Evolutionary conservation across 1,140 invertebrate genomes (phyloP).

Genomic region (Drosophila fuyamai): DNA sequence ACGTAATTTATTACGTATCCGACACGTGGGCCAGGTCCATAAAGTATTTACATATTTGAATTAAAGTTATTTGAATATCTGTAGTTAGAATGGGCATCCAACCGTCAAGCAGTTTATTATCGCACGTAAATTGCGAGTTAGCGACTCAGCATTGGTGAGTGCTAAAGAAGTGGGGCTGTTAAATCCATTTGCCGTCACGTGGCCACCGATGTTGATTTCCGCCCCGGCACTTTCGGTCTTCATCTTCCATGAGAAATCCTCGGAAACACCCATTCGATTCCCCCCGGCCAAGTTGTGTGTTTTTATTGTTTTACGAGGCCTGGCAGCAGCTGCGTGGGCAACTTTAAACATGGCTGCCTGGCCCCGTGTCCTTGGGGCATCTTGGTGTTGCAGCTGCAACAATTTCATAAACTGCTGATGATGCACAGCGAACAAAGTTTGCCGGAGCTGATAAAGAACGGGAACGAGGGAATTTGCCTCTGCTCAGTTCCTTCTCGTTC

Average conservation of each 20-base stretch:
- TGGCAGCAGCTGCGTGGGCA: slow-evolving; percentile 52
- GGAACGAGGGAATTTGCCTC: background rate
- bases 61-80: background rate
- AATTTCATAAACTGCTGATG: slow-evolving; percentile 67
- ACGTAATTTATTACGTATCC: too few species aligned
- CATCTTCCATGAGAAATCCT: background rate
- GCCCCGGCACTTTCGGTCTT: background rate
- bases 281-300: slow-evolving; percentile 35
- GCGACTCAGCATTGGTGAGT: background rate
- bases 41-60: too few species aligned
- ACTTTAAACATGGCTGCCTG: slow-evolving; percentile 38
- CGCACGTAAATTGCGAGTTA: background rate
- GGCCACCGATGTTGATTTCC: slow-evolving; percentile 23
- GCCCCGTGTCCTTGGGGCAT: slow-evolving; percentile 24
- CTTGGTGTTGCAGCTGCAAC: slow-evolving; percentile 62
- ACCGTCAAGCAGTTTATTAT: background rate
- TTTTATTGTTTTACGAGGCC: slow-evolving; percentile 60
- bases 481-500: background rate
- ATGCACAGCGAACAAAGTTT: slow-evolving; percentile 52
- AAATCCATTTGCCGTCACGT: slow-evolving; percentile 24
- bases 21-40: too few species aligned
- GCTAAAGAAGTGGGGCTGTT: slow-evolving; percentile 8
- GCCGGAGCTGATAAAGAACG: background rate
- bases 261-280: slow-evolving; percentile 7
- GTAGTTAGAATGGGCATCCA: background rate